phyloP scores from a whole-genome alignment of 2,113 vertebrate genomes.

The Sebastes schlegelii region DNA sequence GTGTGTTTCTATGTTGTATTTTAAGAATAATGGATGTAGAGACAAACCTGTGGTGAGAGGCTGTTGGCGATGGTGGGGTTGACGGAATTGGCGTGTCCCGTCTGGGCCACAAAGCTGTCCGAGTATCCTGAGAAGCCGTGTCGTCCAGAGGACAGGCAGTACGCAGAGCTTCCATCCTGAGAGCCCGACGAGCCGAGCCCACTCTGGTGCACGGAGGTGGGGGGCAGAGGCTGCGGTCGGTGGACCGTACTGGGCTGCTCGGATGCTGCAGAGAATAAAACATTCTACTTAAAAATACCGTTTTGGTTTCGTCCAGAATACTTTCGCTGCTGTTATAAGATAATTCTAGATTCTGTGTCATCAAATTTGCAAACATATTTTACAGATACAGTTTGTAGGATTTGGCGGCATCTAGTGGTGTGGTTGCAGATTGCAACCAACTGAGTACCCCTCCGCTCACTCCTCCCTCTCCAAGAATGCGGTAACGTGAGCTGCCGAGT shows the following conservation, averaged over 20 bases:
- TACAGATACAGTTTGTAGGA: too few species aligned
- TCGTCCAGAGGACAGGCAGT: conserved; percentile 95
- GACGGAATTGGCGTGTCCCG: conserved; percentile 92
- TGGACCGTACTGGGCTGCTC: conserved; percentile 96
- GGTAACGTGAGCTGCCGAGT: too few species aligned
- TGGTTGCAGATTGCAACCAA: too few species aligned
- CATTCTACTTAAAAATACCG: not conserved
- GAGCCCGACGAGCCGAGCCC: conserved; percentile 87
- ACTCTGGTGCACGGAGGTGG: conserved; percentile 96
- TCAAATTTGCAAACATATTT: too few species aligned
- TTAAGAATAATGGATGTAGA: not conserved
- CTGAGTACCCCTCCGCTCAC: too few species aligned
- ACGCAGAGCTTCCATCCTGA: conserved; percentile 93
- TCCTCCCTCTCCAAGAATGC: too few species aligned
- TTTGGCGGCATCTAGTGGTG: too few species aligned
- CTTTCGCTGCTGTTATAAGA: not conserved
- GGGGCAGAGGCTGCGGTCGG: conserved; percentile 97
- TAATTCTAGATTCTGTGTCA: not conserved
- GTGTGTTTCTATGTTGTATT: not conserved
- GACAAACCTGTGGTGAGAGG: conserved; percentile 98
- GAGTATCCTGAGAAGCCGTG: conserved; percentile 98
- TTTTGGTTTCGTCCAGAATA: not conserved
- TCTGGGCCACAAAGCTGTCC: conserved; percentile 93
- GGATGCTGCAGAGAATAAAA: conserved; percentile 81
- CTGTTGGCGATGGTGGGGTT: conserved; percentile 97